These are phyloP conservation scores for Schlechtendalia chinensis DNA, from an alignment of 1,140 invertebrate species.

Conservation along the genomic window DNA sequence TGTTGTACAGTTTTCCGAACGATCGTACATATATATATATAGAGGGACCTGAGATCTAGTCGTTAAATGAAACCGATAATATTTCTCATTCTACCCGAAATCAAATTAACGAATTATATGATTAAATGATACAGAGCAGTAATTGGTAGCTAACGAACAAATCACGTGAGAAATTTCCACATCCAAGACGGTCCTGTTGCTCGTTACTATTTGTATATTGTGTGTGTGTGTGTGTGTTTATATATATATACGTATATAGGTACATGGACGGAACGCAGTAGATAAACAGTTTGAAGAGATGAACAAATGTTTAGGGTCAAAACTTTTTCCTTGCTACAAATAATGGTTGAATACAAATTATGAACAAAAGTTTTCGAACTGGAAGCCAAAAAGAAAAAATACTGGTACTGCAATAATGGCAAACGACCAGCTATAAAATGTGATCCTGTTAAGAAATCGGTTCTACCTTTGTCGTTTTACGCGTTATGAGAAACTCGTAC, in stretches of 20 bases:
- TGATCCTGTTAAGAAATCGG: constrained; percentile 28
- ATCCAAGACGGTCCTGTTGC: no score
- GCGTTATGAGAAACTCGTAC: background rate
- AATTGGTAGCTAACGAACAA: no score
- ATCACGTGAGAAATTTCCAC: no score
- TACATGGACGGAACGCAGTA: background rate
- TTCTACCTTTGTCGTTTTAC: constrained; percentile 28
- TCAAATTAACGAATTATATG: no score
- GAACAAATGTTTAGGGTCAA: constrained; percentile 29
- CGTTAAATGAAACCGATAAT: no score
- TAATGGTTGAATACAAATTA: constrained; percentile 46
- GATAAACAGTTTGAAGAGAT: constrained; percentile 28
- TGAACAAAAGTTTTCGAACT: constrained; percentile 41
- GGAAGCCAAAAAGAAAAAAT: constrained; percentile 40
- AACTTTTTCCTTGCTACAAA: constrained; percentile 38
- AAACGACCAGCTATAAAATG: constrained; percentile 43
- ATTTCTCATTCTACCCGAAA: no score
- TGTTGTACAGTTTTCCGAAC: no score
- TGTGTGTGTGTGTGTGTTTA: background rate
- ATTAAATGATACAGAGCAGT: no score
- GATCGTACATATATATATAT: no score
- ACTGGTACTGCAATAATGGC: constrained; percentile 24
- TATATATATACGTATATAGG: background rate
- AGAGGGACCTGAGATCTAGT: no score
- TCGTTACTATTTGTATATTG: no score